Conservation (phyloP, 23 tunicate species). For the Styela plicata region DNA sequence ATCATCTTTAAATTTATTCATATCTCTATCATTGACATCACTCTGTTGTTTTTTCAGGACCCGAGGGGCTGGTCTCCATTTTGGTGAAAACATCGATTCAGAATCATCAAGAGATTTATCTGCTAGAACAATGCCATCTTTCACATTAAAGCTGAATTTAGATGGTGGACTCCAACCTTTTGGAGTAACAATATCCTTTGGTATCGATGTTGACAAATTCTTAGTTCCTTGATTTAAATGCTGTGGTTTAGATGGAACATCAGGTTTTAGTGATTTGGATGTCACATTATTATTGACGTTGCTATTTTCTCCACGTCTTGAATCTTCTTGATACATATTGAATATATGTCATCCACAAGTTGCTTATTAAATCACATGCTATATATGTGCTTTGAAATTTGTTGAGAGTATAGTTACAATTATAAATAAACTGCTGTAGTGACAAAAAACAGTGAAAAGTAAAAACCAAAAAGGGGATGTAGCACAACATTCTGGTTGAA, state of each 20-base stretch:
- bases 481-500: too few species aligned
- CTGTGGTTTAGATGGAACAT: constrained; percentile 21
- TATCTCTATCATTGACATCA: not conserved
- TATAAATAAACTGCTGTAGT: too few species aligned
- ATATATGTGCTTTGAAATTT: too few species aligned
- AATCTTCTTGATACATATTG: not conserved
- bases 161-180: constrained; percentile 13
- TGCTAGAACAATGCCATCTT: not conserved
- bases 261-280: not conserved
- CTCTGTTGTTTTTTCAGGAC: constrained; percentile 15
- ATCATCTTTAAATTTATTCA: not conserved
- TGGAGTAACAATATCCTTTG: constrained; percentile 28
- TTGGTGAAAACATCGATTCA: not conserved
- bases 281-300: constrained; percentile 1
- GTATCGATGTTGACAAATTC: not conserved
- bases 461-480: too few species aligned
- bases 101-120: not conserved
- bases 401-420: too few species aligned
- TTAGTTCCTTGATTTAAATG: not conserved
- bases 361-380: too few species aligned
- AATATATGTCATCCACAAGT: too few species aligned
- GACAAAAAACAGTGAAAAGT: too few species aligned
- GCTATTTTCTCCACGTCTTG: not conserved
- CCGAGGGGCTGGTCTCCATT: constrained; percentile 21
- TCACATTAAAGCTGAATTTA: constrained; percentile 6